These are phyloP conservation scores for Lasioglossum pauxillum DNA, from an alignment of 2,888 invertebrate genomes.

Conservation along the genomic window DNA sequence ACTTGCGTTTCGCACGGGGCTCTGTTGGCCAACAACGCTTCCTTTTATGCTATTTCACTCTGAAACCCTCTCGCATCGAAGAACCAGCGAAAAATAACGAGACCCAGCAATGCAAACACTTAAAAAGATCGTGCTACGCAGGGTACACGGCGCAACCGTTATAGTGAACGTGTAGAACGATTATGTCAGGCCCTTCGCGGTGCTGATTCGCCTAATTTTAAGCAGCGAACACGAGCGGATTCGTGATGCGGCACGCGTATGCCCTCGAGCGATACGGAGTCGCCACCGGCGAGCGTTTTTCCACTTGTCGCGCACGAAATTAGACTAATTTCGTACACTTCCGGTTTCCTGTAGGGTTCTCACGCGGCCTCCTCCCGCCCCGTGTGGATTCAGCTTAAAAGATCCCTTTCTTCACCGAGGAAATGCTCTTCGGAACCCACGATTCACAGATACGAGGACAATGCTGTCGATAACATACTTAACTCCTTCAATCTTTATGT, in stretches of 20 bases:
- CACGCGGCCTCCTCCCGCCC: conserved; percentile 29
- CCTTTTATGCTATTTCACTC: not conserved
- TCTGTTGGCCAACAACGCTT: not conserved
- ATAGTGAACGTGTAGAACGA: no score
- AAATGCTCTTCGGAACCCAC: not conserved
- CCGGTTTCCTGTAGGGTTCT: conserved; percentile 58
- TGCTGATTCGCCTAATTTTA: not conserved
- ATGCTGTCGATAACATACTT: not conserved
- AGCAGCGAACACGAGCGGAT: conserved; percentile 23
- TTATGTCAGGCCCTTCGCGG: not conserved
- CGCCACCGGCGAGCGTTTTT: conserved; percentile 55
- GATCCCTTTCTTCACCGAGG: not conserved
- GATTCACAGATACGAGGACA: not conserved
- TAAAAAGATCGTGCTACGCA: no score
- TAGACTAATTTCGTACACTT: conserved; percentile 64
- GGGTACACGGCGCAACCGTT: no score
- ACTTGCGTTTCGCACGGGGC: conserved; percentile 2
- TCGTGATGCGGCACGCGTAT: conserved; percentile 49
- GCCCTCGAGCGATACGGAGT: conserved; percentile 35
- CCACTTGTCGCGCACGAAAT: conserved; percentile 64
- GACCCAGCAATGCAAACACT: no score
- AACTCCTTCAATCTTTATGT: not conserved
- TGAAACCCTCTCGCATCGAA: no score
- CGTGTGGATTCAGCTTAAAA: not conserved
- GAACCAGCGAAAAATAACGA: no score